These are phyloP conservation scores for Ameiurus melas DNA, from an alignment of 2,113 vertebrate genomes.

Conservation along the genomic window DNA sequence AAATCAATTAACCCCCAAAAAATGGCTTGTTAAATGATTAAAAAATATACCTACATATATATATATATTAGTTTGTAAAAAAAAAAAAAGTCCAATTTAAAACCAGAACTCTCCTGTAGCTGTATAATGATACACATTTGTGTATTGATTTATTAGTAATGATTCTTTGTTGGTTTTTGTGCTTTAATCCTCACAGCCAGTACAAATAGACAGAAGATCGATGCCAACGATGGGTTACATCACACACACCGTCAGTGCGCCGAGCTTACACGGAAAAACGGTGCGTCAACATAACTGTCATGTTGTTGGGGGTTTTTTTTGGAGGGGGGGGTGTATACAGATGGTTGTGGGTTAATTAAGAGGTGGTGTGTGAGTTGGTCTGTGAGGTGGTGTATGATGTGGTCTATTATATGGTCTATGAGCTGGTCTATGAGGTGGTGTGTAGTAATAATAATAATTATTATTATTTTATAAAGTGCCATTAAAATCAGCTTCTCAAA, in stretches of 20 bases:
- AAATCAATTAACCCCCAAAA: no score
- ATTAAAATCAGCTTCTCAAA: no score
- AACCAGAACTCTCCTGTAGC: not conserved
- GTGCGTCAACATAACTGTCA: conserved; percentile 68
- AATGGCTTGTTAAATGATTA: no score
- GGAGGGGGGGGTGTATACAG: not conserved
- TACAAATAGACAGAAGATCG: conserved; percentile 86
- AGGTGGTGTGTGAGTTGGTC: not conserved
- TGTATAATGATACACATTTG: not conserved
- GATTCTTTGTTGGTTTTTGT: not conserved
- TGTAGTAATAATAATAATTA: no score
- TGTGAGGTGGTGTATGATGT: not conserved
- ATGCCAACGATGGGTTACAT: conserved; percentile 96
- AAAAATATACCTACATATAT: no score
- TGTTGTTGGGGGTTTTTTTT: not conserved
- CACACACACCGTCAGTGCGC: conserved; percentile 97
- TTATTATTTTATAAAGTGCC: no score
- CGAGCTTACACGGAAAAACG: conserved; percentile 96
- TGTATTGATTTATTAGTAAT: not conserved
- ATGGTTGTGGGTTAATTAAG: not conserved
- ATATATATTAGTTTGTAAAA: no score
- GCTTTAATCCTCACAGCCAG: conserved; percentile 70
- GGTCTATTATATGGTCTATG: no score
- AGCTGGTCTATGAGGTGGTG: no score
- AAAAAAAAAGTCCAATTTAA: not conserved